Evolutionary conservation across 2,113 vertebrate species (phyloP).

Genomic region (Rhagologus leucostigma): DNA sequence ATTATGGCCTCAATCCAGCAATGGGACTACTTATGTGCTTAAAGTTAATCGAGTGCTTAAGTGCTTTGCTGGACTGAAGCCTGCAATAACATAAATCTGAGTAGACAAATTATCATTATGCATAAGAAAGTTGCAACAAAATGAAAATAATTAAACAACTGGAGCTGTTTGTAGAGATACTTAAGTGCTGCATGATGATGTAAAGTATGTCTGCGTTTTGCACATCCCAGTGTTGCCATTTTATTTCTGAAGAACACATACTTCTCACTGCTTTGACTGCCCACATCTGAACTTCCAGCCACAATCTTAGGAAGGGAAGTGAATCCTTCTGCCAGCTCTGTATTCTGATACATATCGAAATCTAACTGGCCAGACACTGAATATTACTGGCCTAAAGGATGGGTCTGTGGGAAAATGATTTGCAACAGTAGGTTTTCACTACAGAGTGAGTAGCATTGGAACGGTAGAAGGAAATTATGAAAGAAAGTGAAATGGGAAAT

Average conservation of each 20-base stretch:
- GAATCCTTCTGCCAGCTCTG: neutral
- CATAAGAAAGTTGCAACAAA: slow-evolving; percentile 8
- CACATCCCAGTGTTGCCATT: neutral
- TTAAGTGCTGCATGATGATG: neutral
- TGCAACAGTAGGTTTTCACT: slow-evolving; percentile 12
- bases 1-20: slow-evolving; percentile 5
- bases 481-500: slow-evolving; percentile 73
- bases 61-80: slow-evolving; percentile 51
- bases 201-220: neutral
- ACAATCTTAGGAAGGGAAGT: neutral
- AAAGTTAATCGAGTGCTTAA: slow-evolving; percentile 57
- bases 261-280: neutral
- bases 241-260: neutral
- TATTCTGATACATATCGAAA: neutral
- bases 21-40: slow-evolving; percentile 35
- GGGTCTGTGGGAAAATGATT: slow-evolving; percentile 47
- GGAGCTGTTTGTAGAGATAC: neutral
- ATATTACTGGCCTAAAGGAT: neutral
- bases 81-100: slow-evolving; percentile 32
- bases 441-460: slow-evolving; percentile 32
- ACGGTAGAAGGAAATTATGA: slow-evolving; percentile 63
- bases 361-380: neutral
- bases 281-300: neutral
- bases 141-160: slow-evolving; percentile 10
- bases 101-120: slow-evolving; percentile 38